These are phyloP conservation scores for Branchinecta lynchi DNA, from an alignment of 1,140 invertebrate species.

Conservation along the genomic window DNA sequence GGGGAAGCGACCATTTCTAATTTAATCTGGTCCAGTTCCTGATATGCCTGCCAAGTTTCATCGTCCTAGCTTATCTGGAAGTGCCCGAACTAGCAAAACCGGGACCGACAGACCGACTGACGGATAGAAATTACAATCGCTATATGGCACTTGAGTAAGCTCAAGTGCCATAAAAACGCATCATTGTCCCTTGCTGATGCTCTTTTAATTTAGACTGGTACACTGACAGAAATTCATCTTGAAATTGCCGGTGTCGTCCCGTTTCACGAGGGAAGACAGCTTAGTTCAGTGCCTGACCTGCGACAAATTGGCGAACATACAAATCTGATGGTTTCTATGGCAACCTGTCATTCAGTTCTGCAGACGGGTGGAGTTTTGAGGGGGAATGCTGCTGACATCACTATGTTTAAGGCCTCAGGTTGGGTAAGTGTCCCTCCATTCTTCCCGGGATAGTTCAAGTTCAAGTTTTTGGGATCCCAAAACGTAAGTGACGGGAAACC, in stretches of 20 bases:
- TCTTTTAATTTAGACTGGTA: constrained; percentile 27
- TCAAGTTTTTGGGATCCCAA: no score
- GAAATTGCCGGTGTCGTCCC: constrained; percentile 28
- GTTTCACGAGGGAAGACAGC: constrained; percentile 17
- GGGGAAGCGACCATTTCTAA: no score
- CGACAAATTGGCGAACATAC: constrained; percentile 17
- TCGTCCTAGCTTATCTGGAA: no score
- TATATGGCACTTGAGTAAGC: no score
- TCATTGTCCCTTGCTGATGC: no score
- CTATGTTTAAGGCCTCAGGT: constrained; percentile 26
- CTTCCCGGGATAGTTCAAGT: not conserved
- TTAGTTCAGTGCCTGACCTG: constrained; percentile 20
- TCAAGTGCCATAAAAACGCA: no score
- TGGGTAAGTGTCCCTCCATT: constrained; percentile 22
- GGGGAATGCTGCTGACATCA: constrained; percentile 28
- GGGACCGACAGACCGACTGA: no score
- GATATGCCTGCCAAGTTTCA: no score
- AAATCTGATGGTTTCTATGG: constrained; percentile 23
- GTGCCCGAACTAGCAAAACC: no score
- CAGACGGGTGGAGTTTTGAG: constrained; percentile 25
- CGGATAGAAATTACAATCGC: no score
- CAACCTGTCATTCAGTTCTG: constrained; percentile 29
- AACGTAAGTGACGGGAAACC: no score
- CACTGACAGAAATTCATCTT: constrained; percentile 28
- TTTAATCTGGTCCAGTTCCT: no score